phyloP scores from a whole-genome alignment of 2,113 vertebrate species.

The Eidolon helvum region DNA sequence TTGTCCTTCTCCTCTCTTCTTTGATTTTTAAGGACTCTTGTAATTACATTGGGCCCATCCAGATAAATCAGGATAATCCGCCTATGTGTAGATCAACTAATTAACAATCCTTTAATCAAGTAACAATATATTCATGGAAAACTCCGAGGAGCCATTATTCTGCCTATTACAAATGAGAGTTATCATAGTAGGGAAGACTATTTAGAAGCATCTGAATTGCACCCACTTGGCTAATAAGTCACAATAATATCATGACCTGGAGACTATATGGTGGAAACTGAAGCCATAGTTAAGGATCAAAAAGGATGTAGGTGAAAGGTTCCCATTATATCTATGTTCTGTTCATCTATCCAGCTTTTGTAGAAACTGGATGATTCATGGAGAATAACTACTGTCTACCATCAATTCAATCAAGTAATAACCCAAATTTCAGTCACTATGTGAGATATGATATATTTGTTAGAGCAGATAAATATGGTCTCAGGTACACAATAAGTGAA shows the following conservation, averaged over 20 bases:
- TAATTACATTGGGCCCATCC: not conserved
- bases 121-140: not conserved
- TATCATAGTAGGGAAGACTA: not conserved
- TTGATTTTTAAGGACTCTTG: not conserved
- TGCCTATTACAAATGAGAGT: not conserved
- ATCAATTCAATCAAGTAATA: not conserved
- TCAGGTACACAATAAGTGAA: not conserved
- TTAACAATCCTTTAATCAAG: not conserved
- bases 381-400: not conserved
- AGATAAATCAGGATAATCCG: not conserved
- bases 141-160: not conserved
- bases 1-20: not conserved
- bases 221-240: not conserved
- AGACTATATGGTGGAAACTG: not conserved
- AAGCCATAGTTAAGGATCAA: not conserved
- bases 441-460: not conserved
- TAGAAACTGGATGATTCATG: not conserved
- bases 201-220: not conserved
- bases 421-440: not conserved
- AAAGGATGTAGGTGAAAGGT: not conserved
- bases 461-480: not conserved
- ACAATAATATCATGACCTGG: not conserved
- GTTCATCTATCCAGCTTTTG: not conserved
- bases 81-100: not conserved
- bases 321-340: not conserved